Percentiles rank a stretch among this genome's conserved stretches.
Conservation (phyloP, 1,140 invertebrate genomes). For the Drosophila pallidifrons region DNA sequence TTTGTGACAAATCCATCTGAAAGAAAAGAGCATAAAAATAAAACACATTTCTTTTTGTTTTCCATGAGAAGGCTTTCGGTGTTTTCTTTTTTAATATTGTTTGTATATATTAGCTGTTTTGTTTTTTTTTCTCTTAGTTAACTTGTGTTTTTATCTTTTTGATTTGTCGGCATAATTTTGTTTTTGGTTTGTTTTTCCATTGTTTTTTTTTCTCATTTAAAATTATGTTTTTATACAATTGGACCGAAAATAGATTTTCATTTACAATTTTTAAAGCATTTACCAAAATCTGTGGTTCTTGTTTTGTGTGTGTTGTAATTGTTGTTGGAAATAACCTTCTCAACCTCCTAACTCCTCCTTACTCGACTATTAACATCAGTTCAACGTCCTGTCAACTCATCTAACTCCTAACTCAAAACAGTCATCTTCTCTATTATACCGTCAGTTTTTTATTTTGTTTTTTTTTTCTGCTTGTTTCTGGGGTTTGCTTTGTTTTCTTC, state of each 20-base stretch:
- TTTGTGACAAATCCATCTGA: slow-evolving; percentile 7
- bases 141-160: slow-evolving; percentile 63
- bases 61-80: slow-evolving; percentile 81
- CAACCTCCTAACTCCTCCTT: slow-evolving; percentile 43
- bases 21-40: slow-evolving; percentile 8
- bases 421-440: slow-evolving; percentile 50
- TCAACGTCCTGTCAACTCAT: slow-evolving; percentile 42
- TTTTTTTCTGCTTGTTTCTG: slow-evolving; percentile 32
- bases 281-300: slow-evolving; percentile 62
- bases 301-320: slow-evolving; percentile 44
- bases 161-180: slow-evolving; percentile 65
- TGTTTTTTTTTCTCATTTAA: slow-evolving; percentile 66
- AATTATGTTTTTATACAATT: slow-evolving; percentile 71
- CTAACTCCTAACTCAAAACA: slow-evolving; percentile 69
- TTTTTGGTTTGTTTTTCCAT: slow-evolving; percentile 46
- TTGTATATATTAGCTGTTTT: slow-evolving; percentile 50
- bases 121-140: slow-evolving; percentile 46
- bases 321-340: slow-evolving; percentile 70
- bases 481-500: slow-evolving; percentile 4
- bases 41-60: slow-evolving; percentile 45
- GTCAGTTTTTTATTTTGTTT: slow-evolving; percentile 51
- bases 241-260: slow-evolving; percentile 72
- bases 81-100: slow-evolving; percentile 77
- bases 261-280: slow-evolving; percentile 74
- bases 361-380: slow-evolving; percentile 48